These are phyloP conservation scores for Isoperla grammatica DNA, from an alignment of 2,888 invertebrate species.

Conservation along the genomic window DNA sequence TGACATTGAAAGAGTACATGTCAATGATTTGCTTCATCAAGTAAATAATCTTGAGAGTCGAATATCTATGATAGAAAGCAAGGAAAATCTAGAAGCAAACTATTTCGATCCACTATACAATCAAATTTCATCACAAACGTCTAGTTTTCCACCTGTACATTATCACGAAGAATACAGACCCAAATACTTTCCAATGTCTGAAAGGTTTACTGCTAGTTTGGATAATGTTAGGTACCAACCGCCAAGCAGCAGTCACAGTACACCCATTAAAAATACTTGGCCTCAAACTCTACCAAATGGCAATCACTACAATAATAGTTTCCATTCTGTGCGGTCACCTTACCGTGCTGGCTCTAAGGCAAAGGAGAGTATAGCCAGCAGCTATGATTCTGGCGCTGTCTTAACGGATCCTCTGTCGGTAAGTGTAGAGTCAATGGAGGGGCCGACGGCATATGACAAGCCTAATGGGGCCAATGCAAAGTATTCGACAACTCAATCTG, in stretches of 20 bases:
- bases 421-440: too few relatives aligned
- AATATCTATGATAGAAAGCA: slow-evolving; percentile 47
- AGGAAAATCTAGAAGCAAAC: slow-evolving; percentile 38
- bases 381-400: too few relatives aligned
- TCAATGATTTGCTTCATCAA: slow-evolving; percentile 58
- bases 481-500: background rate
- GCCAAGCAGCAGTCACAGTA: background rate
- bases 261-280: slow-evolving; percentile 36
- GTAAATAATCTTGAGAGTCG: slow-evolving; percentile 53
- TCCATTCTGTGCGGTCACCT: too few relatives aligned
- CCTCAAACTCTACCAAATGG: slow-evolving; percentile 35
- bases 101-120: background rate
- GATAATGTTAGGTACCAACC: background rate
- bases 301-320: too few relatives aligned
- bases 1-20: slow-evolving; percentile 41
- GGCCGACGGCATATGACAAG: too few relatives aligned
- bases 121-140: background rate
- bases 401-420: too few relatives aligned
- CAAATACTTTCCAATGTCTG: slow-evolving; percentile 7
- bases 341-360: too few relatives aligned
- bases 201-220: slow-evolving; percentile 8
- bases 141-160: too few relatives aligned
- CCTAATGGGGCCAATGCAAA: background rate
- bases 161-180: background rate
- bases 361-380: too few relatives aligned